These are phyloP conservation scores for Gavialis gangeticus DNA, from an alignment of 2,113 vertebrate genomes.

Conservation along the genomic window DNA sequence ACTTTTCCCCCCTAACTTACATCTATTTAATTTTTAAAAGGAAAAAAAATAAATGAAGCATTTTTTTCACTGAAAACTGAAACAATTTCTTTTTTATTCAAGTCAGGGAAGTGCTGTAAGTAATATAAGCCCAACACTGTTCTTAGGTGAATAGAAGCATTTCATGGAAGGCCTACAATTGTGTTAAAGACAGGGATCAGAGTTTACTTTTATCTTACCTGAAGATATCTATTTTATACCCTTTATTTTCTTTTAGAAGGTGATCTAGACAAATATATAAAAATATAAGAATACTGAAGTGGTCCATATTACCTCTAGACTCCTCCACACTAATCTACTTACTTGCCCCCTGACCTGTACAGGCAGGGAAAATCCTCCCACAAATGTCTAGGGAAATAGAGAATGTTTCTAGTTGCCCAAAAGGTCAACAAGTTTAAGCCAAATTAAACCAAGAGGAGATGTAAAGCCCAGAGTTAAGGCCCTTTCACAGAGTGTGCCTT, in stretches of 20 bases:
- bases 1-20: not conserved
- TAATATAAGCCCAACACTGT: rapidly evolving
- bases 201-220: not conserved
- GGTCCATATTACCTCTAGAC: not conserved
- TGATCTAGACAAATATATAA: not conserved
- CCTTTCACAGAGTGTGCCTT: not conserved
- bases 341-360: not conserved
- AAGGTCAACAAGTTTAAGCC: not conserved
- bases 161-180: not conserved
- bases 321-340: not conserved
- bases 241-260: not conserved
- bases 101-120: not conserved
- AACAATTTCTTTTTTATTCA: not conserved
- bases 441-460: not conserved
- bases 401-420: not conserved
- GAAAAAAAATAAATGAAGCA: not conserved
- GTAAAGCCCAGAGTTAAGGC: not conserved
- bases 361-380: not conserved
- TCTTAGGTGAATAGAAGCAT: not conserved
- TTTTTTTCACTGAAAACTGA: not conserved
- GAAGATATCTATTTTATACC: not conserved
- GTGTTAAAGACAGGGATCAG: not conserved
- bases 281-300: not conserved
- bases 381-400: not conserved
- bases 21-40: not conserved